Conservation (phyloP, 2,888 invertebrate species). For the Mesorhabditis sp. region DNA sequence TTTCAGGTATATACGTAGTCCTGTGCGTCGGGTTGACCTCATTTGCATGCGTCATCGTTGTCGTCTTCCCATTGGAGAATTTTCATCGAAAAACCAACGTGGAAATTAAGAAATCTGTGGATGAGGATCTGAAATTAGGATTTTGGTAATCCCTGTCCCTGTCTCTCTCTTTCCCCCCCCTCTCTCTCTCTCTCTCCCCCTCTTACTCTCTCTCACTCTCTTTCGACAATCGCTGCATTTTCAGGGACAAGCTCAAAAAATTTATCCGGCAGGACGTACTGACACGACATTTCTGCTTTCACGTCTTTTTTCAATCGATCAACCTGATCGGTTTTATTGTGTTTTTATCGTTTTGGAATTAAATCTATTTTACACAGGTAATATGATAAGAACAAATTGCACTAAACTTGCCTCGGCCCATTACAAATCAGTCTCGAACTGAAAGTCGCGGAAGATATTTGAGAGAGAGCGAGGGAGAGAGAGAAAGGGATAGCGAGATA, state of each 20-base stretch:
- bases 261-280: background rate
- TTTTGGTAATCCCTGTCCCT: background rate
- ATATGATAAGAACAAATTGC: no score
- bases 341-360: conserved; percentile 4
- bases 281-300: background rate
- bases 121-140: background rate
- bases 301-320: background rate
- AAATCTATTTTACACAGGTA: background rate
- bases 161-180: no score
- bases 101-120: background rate
- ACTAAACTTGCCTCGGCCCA: no score
- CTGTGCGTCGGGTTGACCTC: background rate
- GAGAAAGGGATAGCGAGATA: no score
- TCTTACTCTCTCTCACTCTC: no score
- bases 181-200: no score
- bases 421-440: no score
- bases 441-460: no score
- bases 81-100: background rate
- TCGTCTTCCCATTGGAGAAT: background rate
- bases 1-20: background rate
- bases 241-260: background rate
- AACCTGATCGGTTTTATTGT: background rate
- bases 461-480: no score
- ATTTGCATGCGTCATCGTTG: background rate
- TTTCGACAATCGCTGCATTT: no score